These are phyloP conservation scores for Pyrrhura leucotis DNA, from an alignment of 2,797 vertebrate species.

Conservation along the genomic window DNA sequence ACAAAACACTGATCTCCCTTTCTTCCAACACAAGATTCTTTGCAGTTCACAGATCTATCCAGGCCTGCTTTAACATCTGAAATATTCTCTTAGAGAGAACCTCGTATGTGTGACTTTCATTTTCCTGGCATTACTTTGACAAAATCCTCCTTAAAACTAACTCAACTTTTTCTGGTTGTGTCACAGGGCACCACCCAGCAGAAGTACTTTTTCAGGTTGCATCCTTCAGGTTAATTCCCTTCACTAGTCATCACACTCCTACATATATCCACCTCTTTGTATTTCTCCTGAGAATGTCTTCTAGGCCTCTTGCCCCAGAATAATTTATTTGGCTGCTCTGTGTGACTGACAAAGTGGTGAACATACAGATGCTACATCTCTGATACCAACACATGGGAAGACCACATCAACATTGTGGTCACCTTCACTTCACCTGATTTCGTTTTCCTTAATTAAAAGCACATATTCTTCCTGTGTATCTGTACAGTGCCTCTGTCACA, in stretches of 20 bases:
- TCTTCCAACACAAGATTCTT: not conserved
- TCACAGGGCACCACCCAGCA: not conserved
- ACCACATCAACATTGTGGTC: not conserved
- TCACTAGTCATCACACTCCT: not conserved
- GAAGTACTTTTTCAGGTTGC: not conserved
- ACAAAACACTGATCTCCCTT: not conserved
- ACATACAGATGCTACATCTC: not conserved
- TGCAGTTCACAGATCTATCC: not conserved
- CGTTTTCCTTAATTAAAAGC: not conserved
- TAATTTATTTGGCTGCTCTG: not conserved
- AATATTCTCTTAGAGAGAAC: not conserved
- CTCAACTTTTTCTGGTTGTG: not conserved
- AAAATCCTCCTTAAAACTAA: not conserved
- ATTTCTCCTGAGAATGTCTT: not conserved
- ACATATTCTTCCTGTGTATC: not conserved
- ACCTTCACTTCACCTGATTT: not conserved
- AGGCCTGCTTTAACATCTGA: not conserved
- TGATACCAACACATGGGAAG: fast-evolving
- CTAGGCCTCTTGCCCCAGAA: not conserved
- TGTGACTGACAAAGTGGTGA: not conserved
- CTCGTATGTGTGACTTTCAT: not conserved
- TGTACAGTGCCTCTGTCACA: not conserved
- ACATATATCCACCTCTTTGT: not conserved
- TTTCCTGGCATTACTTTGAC: not conserved
- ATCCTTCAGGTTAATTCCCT: not conserved